These are phyloP conservation scores for Leptinotarsa peninsularis DNA, from an alignment of 2,888 invertebrate genomes.

Conservation along the genomic window DNA sequence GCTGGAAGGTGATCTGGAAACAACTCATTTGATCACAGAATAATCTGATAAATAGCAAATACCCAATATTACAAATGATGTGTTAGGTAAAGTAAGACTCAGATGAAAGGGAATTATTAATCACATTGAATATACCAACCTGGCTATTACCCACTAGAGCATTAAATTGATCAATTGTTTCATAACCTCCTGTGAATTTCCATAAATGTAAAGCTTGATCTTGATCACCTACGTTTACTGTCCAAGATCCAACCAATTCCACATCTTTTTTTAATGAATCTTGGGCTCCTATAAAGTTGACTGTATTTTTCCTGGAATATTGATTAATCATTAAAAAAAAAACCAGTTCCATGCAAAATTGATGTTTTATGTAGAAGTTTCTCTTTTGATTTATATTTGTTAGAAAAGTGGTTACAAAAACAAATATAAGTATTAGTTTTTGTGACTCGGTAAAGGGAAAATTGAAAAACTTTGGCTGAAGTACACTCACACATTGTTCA, in stretches of 20 bases:
- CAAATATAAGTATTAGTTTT: no score
- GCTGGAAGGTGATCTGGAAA: no score
- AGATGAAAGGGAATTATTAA: background rate
- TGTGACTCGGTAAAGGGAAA: no score
- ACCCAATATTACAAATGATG: no score
- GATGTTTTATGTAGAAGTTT: no score
- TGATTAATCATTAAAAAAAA: no score
- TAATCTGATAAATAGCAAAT: no score
- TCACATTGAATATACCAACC: conserved; percentile 65
- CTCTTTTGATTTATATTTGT: no score
- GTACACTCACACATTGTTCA: conserved; percentile 88
- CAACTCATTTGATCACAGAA: no score
- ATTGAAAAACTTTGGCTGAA: no score
- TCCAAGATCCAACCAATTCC: conserved; percentile 95
- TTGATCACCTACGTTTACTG: conserved; percentile 95
- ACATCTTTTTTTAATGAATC: conserved; percentile 76
- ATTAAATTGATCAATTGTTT: conserved; percentile 84
- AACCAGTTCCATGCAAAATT: no score
- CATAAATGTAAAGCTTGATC: conserved; percentile 97
- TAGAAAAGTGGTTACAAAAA: no score
- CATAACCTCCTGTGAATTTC: conserved; percentile 94
- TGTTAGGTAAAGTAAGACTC: background rate
- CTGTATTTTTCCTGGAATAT: conserved; percentile 77
- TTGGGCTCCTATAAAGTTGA: conserved; percentile 81
- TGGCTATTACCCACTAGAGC: conserved; percentile 75